phyloP scores from a whole-genome alignment of 2,113 vertebrate genomes.

The Pavo muticus region DNA sequence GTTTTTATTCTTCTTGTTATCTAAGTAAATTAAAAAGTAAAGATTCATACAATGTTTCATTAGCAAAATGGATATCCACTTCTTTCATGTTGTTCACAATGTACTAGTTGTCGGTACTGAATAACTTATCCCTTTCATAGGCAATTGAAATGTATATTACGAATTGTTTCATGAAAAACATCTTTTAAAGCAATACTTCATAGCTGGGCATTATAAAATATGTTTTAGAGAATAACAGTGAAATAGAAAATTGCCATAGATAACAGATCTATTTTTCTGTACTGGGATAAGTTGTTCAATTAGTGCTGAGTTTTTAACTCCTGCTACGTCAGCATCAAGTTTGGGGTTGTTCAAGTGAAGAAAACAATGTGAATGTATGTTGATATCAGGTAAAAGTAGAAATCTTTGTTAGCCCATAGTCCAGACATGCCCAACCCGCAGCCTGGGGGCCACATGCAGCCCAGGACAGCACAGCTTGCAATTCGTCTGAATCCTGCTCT shows the following conservation, averaged over 20 bases:
- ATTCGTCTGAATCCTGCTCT: no score
- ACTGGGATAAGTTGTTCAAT: accelerated
- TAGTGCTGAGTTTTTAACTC: background rate
- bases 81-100: constrained; percentile 38
- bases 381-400: background rate
- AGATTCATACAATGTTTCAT: background rate
- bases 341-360: background rate
- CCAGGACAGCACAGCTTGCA: no score
- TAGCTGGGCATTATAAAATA: constrained; percentile 1
- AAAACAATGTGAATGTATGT: background rate
- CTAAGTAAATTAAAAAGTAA: constrained; percentile 2
- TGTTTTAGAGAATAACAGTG: background rate
- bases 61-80: background rate
- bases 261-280: background rate
- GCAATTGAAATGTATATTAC: constrained; percentile 1
- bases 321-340: background rate
- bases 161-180: background rate
- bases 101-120: background rate
- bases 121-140: background rate
- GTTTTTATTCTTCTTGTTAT: constrained; percentile 3
- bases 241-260: background rate
- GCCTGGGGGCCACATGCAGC: no score
- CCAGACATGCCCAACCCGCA: no score
- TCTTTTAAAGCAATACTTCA: constrained; percentile 1
- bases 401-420: background rate